Evolutionary conservation across 2,888 invertebrate genomes (phyloP).

Genomic region (Willowsia nigromaculata): DNA sequence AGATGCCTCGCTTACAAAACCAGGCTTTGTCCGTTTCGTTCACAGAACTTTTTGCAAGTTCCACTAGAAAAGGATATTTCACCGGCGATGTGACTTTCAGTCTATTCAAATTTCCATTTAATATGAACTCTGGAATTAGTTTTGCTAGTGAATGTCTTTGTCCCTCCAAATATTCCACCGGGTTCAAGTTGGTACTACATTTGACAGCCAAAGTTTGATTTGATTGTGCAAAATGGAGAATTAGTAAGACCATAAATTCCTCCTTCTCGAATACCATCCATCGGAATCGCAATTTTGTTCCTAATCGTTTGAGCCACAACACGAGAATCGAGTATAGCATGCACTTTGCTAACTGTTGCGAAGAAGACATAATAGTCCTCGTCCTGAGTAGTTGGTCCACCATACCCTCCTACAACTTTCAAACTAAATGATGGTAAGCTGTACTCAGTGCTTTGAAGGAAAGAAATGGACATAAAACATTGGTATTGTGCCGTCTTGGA

Average conservation of each 20-base stretch:
- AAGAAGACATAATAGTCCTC: no score
- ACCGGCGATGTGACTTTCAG: background rate
- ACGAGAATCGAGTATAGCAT: no score
- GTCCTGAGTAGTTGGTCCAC: no score
- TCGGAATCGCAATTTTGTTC: background rate
- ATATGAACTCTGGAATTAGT: background rate
- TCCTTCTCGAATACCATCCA: background rate
- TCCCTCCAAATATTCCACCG: background rate
- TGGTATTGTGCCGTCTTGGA: no score
- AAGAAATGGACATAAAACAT: no score
- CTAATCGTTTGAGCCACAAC: background rate
- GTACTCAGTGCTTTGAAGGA: no score
- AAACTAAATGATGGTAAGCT: no score
- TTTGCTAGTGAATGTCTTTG: background rate
- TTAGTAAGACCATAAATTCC: background rate
- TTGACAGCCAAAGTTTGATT: background rate
- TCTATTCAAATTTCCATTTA: background rate
- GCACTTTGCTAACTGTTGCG: no score
- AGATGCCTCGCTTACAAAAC: background rate
- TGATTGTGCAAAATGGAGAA: no score
- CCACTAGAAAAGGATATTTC: constrained; percentile 22
- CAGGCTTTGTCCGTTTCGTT: background rate
- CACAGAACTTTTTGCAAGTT: background rate
- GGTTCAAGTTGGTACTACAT: background rate
- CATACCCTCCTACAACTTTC: no score